A percentile compares a stretch with the other conserved stretches of the same genome.
Conservation (phyloP, 1,140 invertebrate species). For the Agrilus planipennis region DNA sequence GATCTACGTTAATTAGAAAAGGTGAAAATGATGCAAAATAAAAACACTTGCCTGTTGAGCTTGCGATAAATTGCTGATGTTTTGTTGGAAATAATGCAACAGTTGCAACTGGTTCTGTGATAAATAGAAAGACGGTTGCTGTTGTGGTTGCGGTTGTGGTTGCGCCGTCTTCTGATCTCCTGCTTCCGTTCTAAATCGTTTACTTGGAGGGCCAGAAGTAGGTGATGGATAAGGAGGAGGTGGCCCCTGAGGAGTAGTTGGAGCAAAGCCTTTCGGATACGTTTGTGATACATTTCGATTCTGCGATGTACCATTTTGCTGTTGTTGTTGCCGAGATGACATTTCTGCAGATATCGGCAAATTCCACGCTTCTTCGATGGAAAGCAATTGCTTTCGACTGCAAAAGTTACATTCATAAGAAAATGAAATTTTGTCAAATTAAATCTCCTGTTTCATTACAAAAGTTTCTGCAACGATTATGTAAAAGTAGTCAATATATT, state of each 20-base stretch:
- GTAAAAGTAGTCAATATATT: too few relatives aligned
- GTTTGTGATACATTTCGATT: conserved; percentile 20
- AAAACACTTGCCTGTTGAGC: conserved; percentile 48
- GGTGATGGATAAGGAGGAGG: conserved; percentile 45
- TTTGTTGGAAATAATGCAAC: conserved; percentile 71
- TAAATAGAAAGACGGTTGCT: conserved; percentile 47
- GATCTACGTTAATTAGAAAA: too few relatives aligned
- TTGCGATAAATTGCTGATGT: conserved; percentile 54
- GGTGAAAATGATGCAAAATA: too few relatives aligned
- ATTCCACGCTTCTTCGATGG: conserved; percentile 98
- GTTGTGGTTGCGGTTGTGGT: conserved; percentile 19
- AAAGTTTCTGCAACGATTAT: too few relatives aligned
- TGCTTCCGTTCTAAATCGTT: conserved; percentile 36
- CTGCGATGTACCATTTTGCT: conserved; percentile 31
- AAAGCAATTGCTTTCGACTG: conserved; percentile 78
- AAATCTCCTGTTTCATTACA: too few relatives aligned
- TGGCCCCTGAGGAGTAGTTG: conserved; percentile 32
- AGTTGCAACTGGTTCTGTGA: conserved; percentile 74
- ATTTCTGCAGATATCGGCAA: conserved; percentile 95
- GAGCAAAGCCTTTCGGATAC: conserved; percentile 27
- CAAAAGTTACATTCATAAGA: conserved; percentile 12
- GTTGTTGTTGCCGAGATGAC: conserved; percentile 77
- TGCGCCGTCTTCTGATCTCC: conserved; percentile 19
- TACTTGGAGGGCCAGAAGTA: conserved; percentile 30
- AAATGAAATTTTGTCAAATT: neutral